Evolutionary conservation across 2,888 invertebrate species (phyloP), one percentile per base, ranked within the genome.

Genomic region (Cosmia pyralina): DNA sequence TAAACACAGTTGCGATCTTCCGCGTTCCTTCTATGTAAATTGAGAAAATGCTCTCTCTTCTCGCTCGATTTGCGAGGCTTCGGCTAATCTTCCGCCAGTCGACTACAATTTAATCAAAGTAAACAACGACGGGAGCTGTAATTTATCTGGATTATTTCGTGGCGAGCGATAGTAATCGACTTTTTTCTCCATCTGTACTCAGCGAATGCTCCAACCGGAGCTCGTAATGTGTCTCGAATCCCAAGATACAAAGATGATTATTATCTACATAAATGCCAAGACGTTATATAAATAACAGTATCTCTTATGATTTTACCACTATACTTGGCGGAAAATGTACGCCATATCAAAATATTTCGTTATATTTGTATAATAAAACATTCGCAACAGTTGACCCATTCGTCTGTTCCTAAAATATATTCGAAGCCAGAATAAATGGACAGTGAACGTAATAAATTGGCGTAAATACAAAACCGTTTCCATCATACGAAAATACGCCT

Each of bases 21-120:
- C 89, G 91, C 92, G 90, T 94, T 93, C 92, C 88, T 93, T 93
- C 94, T 94, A 95, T 95, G 95, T 94, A 95, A 95, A 96, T 95
- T 91, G 92, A 91, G 94, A 93, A 93, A 95, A 94, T 91, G 90
- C 93, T 94, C 93, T 93, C 93, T 93, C 92, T 92, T 91, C 91
- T 91, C 90, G 94, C 94, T 94, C 96, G 94, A 95, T 95, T 96
- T 94, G 94, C 94, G 93, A 92, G 93, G 94, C 95, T 94, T 93
- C 91, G 88, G 94, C 95, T 96, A 95, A 96, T 96, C 96, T 95
- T 93, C 93, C 92, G 90, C 92, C 94, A 94, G 95, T 95, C 94
- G 94, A 94, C 94, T 95, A 95, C 96, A 96, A 95, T 96, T 96
- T 96, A 96, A 96, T 96, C 96, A 96, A 95, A 96, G 94, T 94